Evolutionary conservation across 2,113 vertebrate species (phyloP).

Genomic region (Pygoscelis adeliae): DNA sequence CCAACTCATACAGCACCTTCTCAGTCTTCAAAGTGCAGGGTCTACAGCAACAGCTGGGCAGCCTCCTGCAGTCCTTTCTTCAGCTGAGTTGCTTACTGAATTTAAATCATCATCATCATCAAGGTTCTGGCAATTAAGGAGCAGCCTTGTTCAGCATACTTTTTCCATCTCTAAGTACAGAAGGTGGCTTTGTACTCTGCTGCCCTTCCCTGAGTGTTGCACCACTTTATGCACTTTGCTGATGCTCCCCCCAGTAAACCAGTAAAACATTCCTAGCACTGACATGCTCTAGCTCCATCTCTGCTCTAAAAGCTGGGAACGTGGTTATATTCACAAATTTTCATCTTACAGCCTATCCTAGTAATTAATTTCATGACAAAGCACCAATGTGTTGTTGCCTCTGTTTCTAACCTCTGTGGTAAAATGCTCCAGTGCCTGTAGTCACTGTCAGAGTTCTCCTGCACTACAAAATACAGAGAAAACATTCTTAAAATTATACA

Average conservation of each 20-base stretch:
- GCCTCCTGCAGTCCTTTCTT: neutral
- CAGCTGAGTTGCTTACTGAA: neutral
- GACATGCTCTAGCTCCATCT: neutral
- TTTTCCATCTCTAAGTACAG: neutral
- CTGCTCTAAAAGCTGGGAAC: neutral
- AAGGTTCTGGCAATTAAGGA: neutral
- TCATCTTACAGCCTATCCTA: neutral
- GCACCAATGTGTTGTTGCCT: neutral
- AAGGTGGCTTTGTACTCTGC: neutral
- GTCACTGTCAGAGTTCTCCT: neutral
- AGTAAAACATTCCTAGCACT: neutral
- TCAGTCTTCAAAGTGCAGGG: neutral
- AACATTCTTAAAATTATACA: neutral
- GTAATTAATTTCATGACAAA: neutral
- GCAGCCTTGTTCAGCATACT: neutral
- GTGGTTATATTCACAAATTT: neutral
- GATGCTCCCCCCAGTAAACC: neutral
- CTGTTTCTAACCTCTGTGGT: neutral
- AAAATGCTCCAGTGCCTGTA: neutral
- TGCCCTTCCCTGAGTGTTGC: neutral
- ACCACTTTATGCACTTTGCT: neutral
- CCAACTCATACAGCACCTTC: neutral
- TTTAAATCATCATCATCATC: neutral
- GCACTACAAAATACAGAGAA: neutral
- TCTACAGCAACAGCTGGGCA: neutral